Evolutionary conservation across 2,113 vertebrate genomes (phyloP).

Genomic region (Burhinus bistriatus): DNA sequence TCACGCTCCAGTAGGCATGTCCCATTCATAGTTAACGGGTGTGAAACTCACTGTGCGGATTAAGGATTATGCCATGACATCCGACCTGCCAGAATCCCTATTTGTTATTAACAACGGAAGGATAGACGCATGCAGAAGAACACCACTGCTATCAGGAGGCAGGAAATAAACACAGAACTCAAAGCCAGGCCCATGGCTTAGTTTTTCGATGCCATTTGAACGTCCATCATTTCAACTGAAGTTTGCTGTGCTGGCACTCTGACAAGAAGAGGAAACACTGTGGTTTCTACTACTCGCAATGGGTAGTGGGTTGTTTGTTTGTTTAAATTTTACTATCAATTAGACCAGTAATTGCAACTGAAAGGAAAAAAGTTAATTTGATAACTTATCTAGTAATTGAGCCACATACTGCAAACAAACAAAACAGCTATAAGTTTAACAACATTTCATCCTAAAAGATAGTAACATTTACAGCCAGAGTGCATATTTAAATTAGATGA

Average conservation of each 20-base stretch:
- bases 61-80: not conserved
- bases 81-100: not conserved
- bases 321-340: not conserved
- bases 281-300: not conserved
- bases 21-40: not conserved
- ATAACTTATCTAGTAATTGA: not conserved
- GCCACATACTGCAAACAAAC: not conserved
- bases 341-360: not conserved
- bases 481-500: not conserved
- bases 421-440: not conserved
- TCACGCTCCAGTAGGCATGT: rapidly evolving
- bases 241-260: not conserved
- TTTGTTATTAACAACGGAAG: not conserved
- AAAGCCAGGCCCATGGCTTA: not conserved
- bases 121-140: not conserved
- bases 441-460: not conserved
- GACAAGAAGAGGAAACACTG: not conserved
- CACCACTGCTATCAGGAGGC: not conserved
- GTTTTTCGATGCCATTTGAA: not conserved
- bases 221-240: not conserved
- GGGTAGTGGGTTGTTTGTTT: not conserved
- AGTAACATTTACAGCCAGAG: not conserved
- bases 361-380: not conserved
- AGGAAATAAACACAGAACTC: not conserved
- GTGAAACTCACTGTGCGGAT: not conserved